Evolutionary conservation across 2,113 vertebrate species (phyloP).

Genomic region (Anseranas semipalmata): DNA sequence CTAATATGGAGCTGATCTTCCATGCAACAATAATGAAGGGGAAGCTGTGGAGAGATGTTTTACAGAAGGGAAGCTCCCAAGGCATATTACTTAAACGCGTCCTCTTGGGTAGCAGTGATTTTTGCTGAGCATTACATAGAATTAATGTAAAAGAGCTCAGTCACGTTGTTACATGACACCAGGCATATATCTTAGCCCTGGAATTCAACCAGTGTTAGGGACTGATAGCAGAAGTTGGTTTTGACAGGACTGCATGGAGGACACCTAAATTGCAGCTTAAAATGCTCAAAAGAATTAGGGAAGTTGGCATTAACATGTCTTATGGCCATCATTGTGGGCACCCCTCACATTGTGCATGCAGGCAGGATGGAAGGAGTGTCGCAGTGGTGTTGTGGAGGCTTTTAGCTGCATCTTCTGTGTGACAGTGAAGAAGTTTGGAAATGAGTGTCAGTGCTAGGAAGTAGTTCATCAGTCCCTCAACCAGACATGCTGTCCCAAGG

Average conservation of each 20-base stretch:
- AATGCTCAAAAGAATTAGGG: not conserved
- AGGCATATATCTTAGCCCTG: not conserved
- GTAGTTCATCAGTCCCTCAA: not conserved
- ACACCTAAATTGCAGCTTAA: not conserved
- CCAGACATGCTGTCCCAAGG: not conserved
- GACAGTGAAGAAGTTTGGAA: not conserved
- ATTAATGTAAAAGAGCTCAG: not conserved
- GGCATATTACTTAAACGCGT: not conserved
- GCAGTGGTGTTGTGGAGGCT: not conserved
- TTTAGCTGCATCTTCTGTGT: not conserved
- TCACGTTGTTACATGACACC: not conserved
- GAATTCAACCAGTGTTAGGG: not conserved
- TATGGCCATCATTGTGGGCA: not conserved
- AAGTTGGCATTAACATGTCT: not conserved
- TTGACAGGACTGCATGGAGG: not conserved
- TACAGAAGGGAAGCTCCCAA: not conserved
- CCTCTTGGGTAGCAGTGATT: not conserved
- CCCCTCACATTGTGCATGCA: fast-evolving
- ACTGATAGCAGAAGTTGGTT: not conserved
- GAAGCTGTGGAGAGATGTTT: not conserved
- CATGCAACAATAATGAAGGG: not conserved
- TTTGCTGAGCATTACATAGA: not conserved
- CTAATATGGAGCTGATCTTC: not conserved
- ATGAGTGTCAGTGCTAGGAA: not conserved
- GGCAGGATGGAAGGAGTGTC: not conserved